These are phyloP conservation scores for Mesoclemmys tuberculata DNA, from an alignment of 2,113 vertebrate genomes.

Conservation along the genomic window DNA sequence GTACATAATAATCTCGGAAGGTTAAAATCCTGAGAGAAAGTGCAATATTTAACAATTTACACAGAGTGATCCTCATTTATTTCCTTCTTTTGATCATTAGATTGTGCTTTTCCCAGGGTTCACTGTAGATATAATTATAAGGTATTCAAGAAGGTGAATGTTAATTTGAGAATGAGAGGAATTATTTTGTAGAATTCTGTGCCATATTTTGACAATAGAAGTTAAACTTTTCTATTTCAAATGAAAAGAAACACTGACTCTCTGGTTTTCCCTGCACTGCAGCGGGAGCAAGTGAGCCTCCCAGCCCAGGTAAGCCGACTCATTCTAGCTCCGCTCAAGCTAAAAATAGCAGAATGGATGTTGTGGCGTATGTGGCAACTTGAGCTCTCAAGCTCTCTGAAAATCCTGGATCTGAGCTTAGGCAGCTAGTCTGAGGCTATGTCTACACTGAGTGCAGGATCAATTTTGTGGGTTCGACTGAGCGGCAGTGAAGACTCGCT, in stretches of 20 bases:
- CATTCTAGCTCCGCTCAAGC: neutral
- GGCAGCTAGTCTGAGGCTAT: neutral
- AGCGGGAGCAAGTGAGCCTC: neutral
- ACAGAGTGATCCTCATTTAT: constrained; percentile 33
- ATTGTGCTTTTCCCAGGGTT: constrained; percentile 46
- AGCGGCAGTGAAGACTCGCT: too few species aligned
- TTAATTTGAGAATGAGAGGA: constrained; percentile 35
- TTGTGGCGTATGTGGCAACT: neutral
- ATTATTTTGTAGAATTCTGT: constrained; percentile 49
- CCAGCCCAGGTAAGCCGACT: neutral
- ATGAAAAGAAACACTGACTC: constrained; percentile 40
- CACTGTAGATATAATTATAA: constrained; percentile 41
- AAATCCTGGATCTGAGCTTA: neutral
- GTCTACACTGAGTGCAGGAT: too few species aligned
- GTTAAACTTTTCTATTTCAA: constrained; percentile 51
- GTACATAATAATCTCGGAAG: constrained; percentile 45
- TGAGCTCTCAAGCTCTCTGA: neutral
- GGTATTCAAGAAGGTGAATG: constrained; percentile 59
- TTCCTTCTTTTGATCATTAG: constrained; percentile 18
- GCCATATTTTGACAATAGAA: constrained; percentile 52
- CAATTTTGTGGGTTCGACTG: too few species aligned
- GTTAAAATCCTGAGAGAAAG: constrained; percentile 59
- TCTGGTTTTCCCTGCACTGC: neutral
- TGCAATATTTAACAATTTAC: constrained; percentile 50
- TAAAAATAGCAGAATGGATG: neutral